phyloP scores from a whole-genome alignment of 2,113 vertebrate genomes.

The Lethenteron reissneri region DNA sequence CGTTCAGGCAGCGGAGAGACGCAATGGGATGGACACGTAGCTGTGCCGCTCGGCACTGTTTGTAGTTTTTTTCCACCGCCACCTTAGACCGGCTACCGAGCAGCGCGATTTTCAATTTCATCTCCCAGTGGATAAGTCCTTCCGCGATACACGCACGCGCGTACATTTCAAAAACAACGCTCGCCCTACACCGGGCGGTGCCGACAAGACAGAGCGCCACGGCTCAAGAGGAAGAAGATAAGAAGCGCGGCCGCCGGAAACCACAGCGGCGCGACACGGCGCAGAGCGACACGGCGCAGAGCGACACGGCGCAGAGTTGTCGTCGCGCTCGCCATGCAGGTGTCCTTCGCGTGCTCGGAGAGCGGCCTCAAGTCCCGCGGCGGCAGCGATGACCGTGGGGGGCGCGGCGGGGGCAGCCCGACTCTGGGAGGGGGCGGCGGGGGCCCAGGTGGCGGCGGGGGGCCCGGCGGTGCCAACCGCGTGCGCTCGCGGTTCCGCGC shows the following conservation, averaged over 20 bases:
- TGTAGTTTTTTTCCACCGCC: too few relatives aligned
- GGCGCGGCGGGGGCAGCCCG: not conserved
- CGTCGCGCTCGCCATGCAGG: conserved; percentile 43
- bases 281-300: too few relatives aligned
- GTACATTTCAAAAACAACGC: too few relatives aligned
- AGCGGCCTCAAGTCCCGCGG: conserved; percentile 57
- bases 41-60: too few relatives aligned
- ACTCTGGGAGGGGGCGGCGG: not conserved
- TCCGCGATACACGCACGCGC: too few relatives aligned
- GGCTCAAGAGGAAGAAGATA: not conserved
- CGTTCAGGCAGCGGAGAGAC: too few relatives aligned
- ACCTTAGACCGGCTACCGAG: too few relatives aligned
- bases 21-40: too few relatives aligned
- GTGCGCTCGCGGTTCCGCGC: conserved; percentile 46
- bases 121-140: too few relatives aligned
- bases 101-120: too few relatives aligned
- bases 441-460: not conserved
- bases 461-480: not conserved
- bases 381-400: conserved; percentile 15
- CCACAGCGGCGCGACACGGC: not conserved
- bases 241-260: not conserved
- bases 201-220: not conserved
- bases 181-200: too few relatives aligned
- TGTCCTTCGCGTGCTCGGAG: conserved; percentile 78
- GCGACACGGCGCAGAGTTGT: not conserved